Evolutionary conservation across 2,888 invertebrate genomes (phyloP), one percentile per base, ranked within the genome.

Genomic region (Ptilodon capucinus): DNA sequence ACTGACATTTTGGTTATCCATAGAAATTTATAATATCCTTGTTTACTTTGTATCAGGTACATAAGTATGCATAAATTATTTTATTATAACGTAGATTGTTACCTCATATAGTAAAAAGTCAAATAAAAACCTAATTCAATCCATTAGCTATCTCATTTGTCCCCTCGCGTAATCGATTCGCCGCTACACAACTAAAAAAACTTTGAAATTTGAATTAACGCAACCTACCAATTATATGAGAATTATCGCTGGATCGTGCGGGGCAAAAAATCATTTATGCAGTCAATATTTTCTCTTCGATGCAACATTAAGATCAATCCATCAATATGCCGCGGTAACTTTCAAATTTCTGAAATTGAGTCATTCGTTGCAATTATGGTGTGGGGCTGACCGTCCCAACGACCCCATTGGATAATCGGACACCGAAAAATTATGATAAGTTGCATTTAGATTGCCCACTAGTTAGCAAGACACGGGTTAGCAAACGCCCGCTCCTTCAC

Each of bases 281-380:
- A 59, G 53, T 57, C 51, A 61, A 62, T 65, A 51, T 64, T 65
- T 62, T 64, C 66, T 57, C 48, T 32, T 1, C 52, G 35, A 35
- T 38, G 44, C 35, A 46, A 57, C 51, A 68, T 71, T 64, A 74
- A 47, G 54, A 64, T 64, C 60, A 70, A 77, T 71, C 68, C 68
- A 81, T 80, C 79, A 81, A 78, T 63, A 61, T 74, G 64, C 64
- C 67, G 30, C 59, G 28, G 41, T 54, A 52, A 55, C 60, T 64
- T 65, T 56, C 45, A 67, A 71, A 71, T 68, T 74, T 62, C 64
- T 67, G 67, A 73, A 76, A 80, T 79, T 76, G 71, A 81, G 74
- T 71, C 72, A 79, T 81, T 76, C 57, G 57, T 71, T 64, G 64
- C 64, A 66, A 74, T 76, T 65, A 74, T 50, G 36, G 46, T 44